Percentiles rank a stretch among this genome's conserved stretches.
These are phyloP conservation scores for Tridacna gigas DNA, from an alignment of 2,888 invertebrate genomes.

Conservation along the genomic window DNA sequence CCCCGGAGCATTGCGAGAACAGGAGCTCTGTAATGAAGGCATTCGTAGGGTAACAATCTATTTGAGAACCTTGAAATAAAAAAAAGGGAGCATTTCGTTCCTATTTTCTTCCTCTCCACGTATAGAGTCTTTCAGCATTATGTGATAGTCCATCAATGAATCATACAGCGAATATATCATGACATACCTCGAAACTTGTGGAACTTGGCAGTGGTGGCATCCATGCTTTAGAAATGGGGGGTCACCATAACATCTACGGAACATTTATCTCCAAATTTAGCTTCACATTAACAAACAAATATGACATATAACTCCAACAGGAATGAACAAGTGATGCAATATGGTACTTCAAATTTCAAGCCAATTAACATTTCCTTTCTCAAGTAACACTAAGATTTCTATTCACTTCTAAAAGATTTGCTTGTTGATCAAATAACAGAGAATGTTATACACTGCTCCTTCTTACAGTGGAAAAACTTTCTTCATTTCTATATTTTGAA, in stretches of 20 bases:
- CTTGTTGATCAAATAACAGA: neutral
- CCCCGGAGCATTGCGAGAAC: too few relatives aligned
- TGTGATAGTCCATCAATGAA: too few relatives aligned
- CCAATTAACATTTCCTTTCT: constrained; percentile 15
- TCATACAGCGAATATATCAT: too few relatives aligned
- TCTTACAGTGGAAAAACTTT: too few relatives aligned
- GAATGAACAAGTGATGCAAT: constrained; percentile 10
- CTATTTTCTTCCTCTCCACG: too few relatives aligned
- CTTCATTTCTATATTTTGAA: too few relatives aligned
- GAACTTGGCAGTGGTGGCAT: constrained; percentile 60
- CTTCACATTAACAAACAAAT: neutral
- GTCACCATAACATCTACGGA: neutral
- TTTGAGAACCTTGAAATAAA: too few relatives aligned
- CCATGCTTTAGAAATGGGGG: constrained; percentile 35
- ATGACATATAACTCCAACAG: neutral
- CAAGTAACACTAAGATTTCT: neutral
- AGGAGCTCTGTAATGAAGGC: too few relatives aligned
- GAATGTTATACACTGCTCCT: neutral
- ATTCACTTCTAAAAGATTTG: neutral
- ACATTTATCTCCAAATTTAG: neutral
- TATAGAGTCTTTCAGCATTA: too few relatives aligned
- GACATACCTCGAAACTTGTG: constrained; percentile 58
- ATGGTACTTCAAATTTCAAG: neutral
- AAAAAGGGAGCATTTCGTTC: too few relatives aligned
- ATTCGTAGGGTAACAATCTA: too few relatives aligned